Evolutionary conservation across 2,113 vertebrate genomes (phyloP).

Genomic region (Tylochromis polylepis): DNA sequence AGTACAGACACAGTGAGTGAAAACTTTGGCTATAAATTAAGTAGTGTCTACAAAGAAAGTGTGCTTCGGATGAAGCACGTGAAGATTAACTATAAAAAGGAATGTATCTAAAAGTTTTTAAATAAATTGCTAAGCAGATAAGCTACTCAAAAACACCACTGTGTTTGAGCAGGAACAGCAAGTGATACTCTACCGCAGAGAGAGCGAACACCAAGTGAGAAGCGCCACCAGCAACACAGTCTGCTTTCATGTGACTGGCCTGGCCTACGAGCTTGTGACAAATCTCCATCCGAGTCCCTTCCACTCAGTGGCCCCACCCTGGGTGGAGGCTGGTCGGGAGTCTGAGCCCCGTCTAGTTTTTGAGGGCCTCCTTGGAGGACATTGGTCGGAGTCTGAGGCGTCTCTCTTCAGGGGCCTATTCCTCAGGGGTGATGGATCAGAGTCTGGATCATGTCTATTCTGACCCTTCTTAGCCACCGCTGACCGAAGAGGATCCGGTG

Average conservation of each 20-base stretch:
- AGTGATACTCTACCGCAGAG: too few species aligned
- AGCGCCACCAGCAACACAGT: too few species aligned
- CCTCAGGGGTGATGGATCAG: conserved; percentile 55
- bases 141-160: too few species aligned
- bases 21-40: too few species aligned
- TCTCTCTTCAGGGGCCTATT: background rate
- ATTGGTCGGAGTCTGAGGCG: conserved; percentile 53
- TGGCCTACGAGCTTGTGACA: conserved; percentile 73
- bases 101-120: too few species aligned
- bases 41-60: too few species aligned
- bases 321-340: conserved; percentile 70
- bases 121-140: too few species aligned
- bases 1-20: too few species aligned
- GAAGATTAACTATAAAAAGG: too few species aligned
- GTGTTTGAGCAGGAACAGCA: too few species aligned
- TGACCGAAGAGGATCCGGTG: conserved; percentile 12
- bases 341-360: conserved; percentile 33
- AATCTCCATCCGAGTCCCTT: conserved; percentile 49
- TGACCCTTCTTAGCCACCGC: background rate
- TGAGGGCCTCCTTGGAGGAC: conserved; percentile 50
- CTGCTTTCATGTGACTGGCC: conserved; percentile 51
- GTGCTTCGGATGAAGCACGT: too few species aligned
- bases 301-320: conserved; percentile 30
- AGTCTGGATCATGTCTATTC: conserved; percentile 35
- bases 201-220: too few species aligned